Evolutionary conservation across 2,888 invertebrate genomes (phyloP).

Genomic region (Stegana nigrithorax): DNA sequence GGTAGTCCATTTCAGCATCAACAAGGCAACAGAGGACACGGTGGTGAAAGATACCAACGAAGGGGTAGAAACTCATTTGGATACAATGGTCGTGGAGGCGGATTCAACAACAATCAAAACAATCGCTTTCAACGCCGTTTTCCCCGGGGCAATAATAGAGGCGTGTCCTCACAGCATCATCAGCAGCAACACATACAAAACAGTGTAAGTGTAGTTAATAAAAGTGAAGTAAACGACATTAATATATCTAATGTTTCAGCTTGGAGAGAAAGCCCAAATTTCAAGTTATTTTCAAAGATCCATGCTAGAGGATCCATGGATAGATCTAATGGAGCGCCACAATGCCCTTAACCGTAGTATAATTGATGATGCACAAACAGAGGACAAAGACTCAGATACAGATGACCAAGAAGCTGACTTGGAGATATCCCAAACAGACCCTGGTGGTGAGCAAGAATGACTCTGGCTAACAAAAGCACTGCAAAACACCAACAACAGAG

Average conservation of each 20-base stretch:
- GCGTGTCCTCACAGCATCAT: too few species aligned
- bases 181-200: not conserved
- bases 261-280: too few species aligned
- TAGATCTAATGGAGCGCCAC: slow-evolving; percentile 40
- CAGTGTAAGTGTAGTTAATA: too few species aligned
- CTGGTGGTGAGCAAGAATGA: not conserved
- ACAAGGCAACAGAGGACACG: not conserved
- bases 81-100: not conserved
- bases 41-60: too few species aligned
- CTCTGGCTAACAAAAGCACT: not conserved
- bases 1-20: not conserved
- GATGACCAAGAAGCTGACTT: not conserved
- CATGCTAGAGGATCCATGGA: not conserved
- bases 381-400: not conserved
- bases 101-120: not conserved
- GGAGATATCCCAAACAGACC: not conserved
- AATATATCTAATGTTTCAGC: too few species aligned
- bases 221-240: too few species aligned
- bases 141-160: not conserved
- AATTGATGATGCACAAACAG: not conserved
- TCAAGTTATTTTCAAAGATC: not conserved
- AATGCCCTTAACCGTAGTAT: slow-evolving; percentile 48
- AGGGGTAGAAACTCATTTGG: not conserved
- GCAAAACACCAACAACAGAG: not conserved
- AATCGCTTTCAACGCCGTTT: not conserved